A percentile compares a stretch with the other conserved stretches of the same genome.
These are phyloP conservation scores for Tor tambroides DNA, from an alignment of 2,113 vertebrate genomes.

Conservation along the genomic window DNA sequence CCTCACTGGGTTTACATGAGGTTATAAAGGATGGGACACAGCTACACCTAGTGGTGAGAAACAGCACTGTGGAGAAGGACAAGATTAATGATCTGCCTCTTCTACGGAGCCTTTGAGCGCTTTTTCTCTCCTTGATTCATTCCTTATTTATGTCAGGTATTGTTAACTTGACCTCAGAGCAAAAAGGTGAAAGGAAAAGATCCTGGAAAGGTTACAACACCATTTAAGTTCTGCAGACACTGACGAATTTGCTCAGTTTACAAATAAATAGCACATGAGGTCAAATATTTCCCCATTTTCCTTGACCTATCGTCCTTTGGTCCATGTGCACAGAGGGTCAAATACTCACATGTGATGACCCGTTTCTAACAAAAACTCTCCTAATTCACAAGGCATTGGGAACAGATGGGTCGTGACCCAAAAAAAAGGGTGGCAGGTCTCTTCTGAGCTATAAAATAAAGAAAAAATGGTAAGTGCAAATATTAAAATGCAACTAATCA, in stretches of 20 bases:
- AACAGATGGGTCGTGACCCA: background rate
- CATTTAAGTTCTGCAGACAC: background rate
- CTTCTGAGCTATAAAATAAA: background rate
- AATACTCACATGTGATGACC: background rate
- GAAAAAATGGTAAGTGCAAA: background rate
- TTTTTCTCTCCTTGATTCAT: slow-evolving; percentile 14
- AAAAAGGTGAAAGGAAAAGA: background rate
- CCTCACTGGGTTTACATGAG: background rate
- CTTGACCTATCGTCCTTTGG: slow-evolving; percentile 17
- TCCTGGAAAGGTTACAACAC: slow-evolving; percentile 11
- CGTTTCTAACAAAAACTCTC: background rate
- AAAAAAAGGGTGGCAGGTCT: background rate
- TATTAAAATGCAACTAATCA: background rate
- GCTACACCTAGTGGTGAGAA: slow-evolving; percentile 53
- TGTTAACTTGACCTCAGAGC: slow-evolving; percentile 22
- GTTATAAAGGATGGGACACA: slow-evolving; percentile 25
- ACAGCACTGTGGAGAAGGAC: background rate
- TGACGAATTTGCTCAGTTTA: slow-evolving; percentile 1
- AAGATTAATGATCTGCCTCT: slow-evolving; percentile 18
- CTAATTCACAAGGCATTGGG: background rate
- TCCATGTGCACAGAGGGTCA: background rate
- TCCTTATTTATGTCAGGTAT: slow-evolving; percentile 36
- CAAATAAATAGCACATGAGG: background rate
- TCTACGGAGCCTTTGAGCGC: background rate
- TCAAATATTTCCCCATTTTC: background rate